Conservation (phyloP, 1,140 invertebrate species). For the Micrasema minimum region DNA sequence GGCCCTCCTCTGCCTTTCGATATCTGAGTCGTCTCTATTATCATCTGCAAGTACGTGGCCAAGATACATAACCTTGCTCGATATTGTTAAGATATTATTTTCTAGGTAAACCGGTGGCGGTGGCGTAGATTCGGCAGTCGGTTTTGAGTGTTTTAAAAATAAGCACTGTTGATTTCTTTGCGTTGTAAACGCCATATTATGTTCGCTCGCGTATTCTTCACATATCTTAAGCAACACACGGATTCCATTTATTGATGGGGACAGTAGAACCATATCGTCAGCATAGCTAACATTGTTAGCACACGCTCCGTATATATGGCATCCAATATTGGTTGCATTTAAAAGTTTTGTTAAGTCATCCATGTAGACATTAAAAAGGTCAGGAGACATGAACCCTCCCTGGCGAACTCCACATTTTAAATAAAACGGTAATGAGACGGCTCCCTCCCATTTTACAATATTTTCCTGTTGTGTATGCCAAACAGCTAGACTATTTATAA, state of each 20-base stretch:
- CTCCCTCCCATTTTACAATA: background rate
- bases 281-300: slow-evolving; percentile 1
- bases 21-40: no score
- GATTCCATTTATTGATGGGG: background rate
- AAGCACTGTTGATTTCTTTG: no score
- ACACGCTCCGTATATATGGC: background rate
- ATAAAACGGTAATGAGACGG: background rate
- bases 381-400: background rate
- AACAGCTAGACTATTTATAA: background rate
- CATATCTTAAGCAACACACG: no score
- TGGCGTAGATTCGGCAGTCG: no score
- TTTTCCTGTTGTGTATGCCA: background rate
- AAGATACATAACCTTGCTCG: no score
- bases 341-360: background rate
- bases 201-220: no score
- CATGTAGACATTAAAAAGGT: background rate
- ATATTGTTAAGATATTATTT: no score
- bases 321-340: background rate
- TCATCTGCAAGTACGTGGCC: no score
- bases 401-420: slow-evolving; percentile 1
- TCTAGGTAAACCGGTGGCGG: no score
- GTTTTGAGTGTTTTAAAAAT: no score
- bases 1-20: no score
- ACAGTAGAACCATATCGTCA: background rate
- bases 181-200: no score